These are phyloP conservation scores for Acanthochromis polyacanthus DNA, from an alignment of 2,113 vertebrate genomes.

Conservation along the genomic window DNA sequence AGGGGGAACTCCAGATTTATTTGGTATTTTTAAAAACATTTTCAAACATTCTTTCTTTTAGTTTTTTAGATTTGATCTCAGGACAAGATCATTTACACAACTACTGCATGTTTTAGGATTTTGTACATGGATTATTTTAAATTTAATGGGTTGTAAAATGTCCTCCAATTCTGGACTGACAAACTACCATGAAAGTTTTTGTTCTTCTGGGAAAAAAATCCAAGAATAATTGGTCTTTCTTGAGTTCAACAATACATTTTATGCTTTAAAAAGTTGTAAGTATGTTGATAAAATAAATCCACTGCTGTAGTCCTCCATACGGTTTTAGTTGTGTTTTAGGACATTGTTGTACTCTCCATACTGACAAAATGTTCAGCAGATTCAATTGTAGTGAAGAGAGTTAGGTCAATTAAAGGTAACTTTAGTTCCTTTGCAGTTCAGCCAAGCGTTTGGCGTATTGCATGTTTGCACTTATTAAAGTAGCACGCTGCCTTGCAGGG, in stretches of 20 bases:
- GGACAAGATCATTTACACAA: too few species aligned
- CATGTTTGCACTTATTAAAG: slow-evolving; percentile 26
- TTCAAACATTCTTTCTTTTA: too few species aligned
- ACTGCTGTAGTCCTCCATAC: neutral
- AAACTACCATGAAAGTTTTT: too few species aligned
- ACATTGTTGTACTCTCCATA: neutral
- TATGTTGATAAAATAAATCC: neutral
- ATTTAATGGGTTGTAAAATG: too few species aligned
- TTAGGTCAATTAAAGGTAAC: neutral
- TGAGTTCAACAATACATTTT: neutral
- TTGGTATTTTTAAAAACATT: too few species aligned
- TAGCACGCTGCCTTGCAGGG: slow-evolving; percentile 2
- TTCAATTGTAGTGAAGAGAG: neutral
- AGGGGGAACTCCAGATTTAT: too few species aligned
- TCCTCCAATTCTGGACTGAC: too few species aligned
- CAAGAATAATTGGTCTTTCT: too few species aligned
- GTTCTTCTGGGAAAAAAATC: too few species aligned
- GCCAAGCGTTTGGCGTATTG: neutral
- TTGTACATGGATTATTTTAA: too few species aligned
- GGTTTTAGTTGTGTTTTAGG: neutral
- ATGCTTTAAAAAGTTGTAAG: neutral
- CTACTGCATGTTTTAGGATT: too few species aligned
- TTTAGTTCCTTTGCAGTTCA: neutral
- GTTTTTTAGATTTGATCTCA: too few species aligned
- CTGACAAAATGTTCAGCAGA: neutral